Conservation (phyloP, 1,140 invertebrate genomes). For the Idris sp. region DNA sequence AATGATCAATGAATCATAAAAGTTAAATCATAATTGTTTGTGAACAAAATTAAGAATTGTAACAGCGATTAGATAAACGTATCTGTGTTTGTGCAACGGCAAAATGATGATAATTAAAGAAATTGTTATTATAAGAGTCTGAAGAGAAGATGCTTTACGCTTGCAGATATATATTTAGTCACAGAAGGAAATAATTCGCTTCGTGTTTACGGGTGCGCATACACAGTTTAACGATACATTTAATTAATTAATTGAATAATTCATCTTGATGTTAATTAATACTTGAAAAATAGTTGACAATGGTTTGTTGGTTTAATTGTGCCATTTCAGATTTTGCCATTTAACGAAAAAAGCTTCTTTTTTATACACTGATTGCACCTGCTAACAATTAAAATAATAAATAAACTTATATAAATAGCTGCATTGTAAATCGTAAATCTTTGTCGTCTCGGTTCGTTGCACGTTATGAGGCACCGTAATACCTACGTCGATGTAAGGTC, state of each 20-base stretch:
- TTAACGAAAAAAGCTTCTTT: too few relatives aligned
- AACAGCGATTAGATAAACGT: constrained; percentile 34
- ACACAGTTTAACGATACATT: constrained; percentile 43
- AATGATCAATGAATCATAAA: too few relatives aligned
- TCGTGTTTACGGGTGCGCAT: constrained; percentile 24
- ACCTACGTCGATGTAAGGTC: constrained; percentile 41
- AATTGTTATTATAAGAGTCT: constrained; percentile 37
- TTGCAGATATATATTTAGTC: constrained; percentile 35
- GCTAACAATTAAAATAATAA: too few relatives aligned
- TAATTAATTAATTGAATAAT: constrained; percentile 53
- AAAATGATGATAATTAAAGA: constrained; percentile 42
- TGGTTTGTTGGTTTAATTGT: constrained; percentile 29
- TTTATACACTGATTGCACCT: too few relatives aligned
- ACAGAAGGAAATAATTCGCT: constrained; percentile 37
- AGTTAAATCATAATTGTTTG: too few relatives aligned
- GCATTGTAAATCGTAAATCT: constrained; percentile 35
- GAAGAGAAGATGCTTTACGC: constrained; percentile 27
- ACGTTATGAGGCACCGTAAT: constrained; percentile 30
- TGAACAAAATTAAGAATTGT: constrained; percentile 10
- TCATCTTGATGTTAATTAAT: constrained; percentile 43
- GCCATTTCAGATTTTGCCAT: too few relatives aligned
- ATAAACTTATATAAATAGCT: constrained; percentile 1
- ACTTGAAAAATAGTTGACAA: constrained; percentile 25
- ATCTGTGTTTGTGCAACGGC: constrained; percentile 16
- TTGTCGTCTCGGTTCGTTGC: constrained; percentile 30